Evolutionary conservation across 2,113 vertebrate genomes (phyloP), one percentile per base, ranked within the genome.

Genomic region (Pelodiscus sinensis): DNA sequence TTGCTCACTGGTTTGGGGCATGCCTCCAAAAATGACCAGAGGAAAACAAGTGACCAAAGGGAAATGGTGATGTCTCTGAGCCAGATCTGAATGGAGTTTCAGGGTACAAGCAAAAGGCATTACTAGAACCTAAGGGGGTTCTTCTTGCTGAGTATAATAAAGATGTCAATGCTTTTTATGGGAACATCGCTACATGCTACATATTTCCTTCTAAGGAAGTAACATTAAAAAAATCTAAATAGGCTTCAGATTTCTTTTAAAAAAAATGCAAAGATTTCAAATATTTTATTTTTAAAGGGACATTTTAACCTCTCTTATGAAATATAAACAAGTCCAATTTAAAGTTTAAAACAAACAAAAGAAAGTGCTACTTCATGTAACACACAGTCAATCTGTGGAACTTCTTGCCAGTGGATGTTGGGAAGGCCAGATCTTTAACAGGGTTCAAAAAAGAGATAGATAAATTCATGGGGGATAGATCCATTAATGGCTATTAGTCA

Each of bases 281-380:
- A 81, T 25, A 27, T 86, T 79, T 4, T 10, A 58, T 87, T 88
- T 91, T 88, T 79, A 91, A 50, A 90, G 8, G 8, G 14, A 91
- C 27, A 51, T 86, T 44, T 68, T 89, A 35, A 96, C 52, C 9
- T 85, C 9, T 87, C 18, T 80, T 89, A 95, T 81, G 84, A 92
- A 85, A 93, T 77, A 68, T 22, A 85, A 12, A 18, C 16, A 92
- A 82, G 9, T 13, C 75, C 52, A 44, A 6, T 44, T 44, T 44
- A 44, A 44, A 44, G 44, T 44, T 44, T 44, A 44, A 44, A 44
- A 44, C 44, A 44, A 44, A 44, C 7, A 44, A 44, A 44, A 44
- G 44, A 6, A 44, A 44, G 44, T 44, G 7, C 44, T 44, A 44
- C 44, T 44, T 44, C 44, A 44, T 44, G 44, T 6, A 44, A 44